Evolutionary conservation across 2,797 vertebrate species (phyloP).

Genomic region (Pangasius larnaudii): DNA sequence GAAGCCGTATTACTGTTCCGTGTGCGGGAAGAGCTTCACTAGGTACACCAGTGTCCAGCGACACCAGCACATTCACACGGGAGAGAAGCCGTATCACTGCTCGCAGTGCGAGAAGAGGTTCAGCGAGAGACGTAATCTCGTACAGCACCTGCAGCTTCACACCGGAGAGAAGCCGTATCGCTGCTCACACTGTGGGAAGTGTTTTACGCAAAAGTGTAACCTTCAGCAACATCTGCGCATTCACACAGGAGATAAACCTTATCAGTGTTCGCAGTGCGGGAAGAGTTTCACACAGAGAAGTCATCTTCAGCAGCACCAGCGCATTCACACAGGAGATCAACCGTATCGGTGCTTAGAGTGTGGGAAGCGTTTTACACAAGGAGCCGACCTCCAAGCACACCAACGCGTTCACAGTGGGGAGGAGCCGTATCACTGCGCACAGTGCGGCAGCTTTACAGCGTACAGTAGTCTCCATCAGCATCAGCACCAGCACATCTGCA

Average conservation of each 20-base stretch:
- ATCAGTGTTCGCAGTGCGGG: neutral
- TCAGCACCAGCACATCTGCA: neutral
- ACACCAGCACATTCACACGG: neutral
- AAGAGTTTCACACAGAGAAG: neutral
- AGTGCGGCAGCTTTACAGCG: neutral
- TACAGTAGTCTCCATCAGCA: neutral
- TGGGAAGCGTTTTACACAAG: neutral
- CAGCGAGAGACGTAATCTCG: neutral
- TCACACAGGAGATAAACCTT: too few relatives aligned
- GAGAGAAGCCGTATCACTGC: neutral
- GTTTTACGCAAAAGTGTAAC: neutral
- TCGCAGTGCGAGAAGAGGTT: neutral
- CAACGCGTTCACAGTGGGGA: neutral
- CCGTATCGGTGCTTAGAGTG: too few relatives aligned
- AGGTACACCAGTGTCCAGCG: neutral
- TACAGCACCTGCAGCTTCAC: neutral
- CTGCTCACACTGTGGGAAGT: neutral
- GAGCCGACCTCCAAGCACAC: neutral
- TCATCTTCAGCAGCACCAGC: too few relatives aligned
- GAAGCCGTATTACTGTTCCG: neutral
- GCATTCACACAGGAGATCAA: too few relatives aligned
- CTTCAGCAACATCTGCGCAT: neutral
- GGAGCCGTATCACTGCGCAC: neutral
- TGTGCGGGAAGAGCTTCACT: neutral
- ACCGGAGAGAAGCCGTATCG: too few relatives aligned